These are phyloP conservation scores for Ataeniobius toweri DNA, from an alignment of 2,797 vertebrate species.

Conservation along the genomic window DNA sequence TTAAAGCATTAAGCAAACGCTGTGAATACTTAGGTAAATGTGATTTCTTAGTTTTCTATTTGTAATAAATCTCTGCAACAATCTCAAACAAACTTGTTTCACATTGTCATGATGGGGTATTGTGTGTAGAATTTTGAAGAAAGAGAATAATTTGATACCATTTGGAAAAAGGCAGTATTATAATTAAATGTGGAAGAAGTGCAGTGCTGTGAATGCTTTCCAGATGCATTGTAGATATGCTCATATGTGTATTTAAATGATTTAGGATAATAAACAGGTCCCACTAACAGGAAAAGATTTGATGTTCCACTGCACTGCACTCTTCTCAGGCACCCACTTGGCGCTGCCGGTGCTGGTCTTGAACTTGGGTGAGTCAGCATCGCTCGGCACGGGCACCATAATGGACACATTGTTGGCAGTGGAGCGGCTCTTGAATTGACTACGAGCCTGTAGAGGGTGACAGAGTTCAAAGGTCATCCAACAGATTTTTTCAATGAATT, in stretches of 20 bases:
- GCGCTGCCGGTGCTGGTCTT: slow-evolving; percentile 84
- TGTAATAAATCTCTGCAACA: too few relatives aligned
- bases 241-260: background rate
- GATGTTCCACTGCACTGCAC: slow-evolving; percentile 83
- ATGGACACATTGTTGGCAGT: slow-evolving; percentile 86
- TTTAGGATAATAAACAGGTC: background rate
- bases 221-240: too few relatives aligned
- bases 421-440: slow-evolving; percentile 85
- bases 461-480: slow-evolving; percentile 32
- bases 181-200: too few relatives aligned
- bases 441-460: slow-evolving; percentile 75
- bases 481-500: slow-evolving; percentile 19
- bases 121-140: too few relatives aligned
- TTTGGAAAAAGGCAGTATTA: too few relatives aligned
- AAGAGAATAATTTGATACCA: too few relatives aligned
- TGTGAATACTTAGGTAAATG: too few relatives aligned
- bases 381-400: slow-evolving; percentile 84
- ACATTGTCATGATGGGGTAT: too few relatives aligned
- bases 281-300: slow-evolving; percentile 85
- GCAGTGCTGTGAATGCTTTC: too few relatives aligned
- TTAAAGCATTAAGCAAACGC: too few relatives aligned
- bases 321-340: slow-evolving; percentile 86
- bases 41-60: too few relatives aligned
- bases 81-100: too few relatives aligned
- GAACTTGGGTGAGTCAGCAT: slow-evolving; percentile 86